These are phyloP conservation scores for Doryteuthis pealeii DNA, from an alignment of 1,140 invertebrate genomes.

Conservation along the genomic window DNA sequence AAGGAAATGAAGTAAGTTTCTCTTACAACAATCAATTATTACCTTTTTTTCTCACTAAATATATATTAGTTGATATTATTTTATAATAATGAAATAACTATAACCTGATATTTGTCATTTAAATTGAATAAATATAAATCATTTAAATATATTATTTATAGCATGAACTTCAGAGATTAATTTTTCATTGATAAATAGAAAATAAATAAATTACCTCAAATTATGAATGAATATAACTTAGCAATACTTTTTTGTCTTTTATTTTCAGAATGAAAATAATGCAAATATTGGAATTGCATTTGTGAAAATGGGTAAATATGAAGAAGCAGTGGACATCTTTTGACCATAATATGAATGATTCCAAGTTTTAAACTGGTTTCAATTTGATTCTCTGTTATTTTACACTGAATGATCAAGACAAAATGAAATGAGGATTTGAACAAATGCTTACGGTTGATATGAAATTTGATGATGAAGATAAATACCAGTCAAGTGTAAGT, in stretches of 20 bases:
- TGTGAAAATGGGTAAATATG: conserved; percentile 93
- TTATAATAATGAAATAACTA: no score
- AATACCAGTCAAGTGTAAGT: conserved; percentile 65
- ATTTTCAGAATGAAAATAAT: conserved; percentile 86
- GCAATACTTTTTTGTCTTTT: no score
- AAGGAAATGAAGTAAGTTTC: conserved; percentile 77
- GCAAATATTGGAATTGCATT: conserved; percentile 95
- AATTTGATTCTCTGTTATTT: conserved; percentile 94
- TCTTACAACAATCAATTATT: no score
- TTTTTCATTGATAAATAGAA: no score
- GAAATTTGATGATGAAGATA: conserved; percentile 81
- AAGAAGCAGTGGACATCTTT: conserved; percentile 94
- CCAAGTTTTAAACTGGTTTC: conserved; percentile 84
- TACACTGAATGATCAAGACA: conserved; percentile 88
- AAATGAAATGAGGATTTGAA: conserved; percentile 90
- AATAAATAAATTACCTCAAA: no score
- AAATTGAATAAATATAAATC: no score
- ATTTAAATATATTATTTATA: no score
- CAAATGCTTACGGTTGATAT: conserved; percentile 85
- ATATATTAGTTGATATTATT: no score
- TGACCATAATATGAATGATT: conserved; percentile 97
- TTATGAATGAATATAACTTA: no score
- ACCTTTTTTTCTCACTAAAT: no score
- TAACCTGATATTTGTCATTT: no score
- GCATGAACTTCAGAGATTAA: no score